A percentile compares a stretch with the other conserved stretches of the same genome.
phyloP scores from a whole-genome alignment of 1,140 invertebrate genomes.

The Drosophila sproati region DNA sequence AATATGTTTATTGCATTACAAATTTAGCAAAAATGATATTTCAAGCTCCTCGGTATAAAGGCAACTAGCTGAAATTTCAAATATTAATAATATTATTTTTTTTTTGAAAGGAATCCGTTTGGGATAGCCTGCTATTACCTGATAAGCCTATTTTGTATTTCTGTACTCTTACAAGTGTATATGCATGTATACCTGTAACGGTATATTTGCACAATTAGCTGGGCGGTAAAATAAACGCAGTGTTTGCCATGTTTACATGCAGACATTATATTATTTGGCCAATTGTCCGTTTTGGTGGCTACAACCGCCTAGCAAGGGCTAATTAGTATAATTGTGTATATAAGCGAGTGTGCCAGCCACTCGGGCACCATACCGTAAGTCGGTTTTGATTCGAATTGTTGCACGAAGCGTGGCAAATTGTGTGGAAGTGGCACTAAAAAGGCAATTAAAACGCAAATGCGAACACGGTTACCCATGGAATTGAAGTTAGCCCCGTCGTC shows the following conservation, averaged over 20 bases:
- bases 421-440: constrained; percentile 82
- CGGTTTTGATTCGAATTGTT: constrained; percentile 74
- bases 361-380: constrained; percentile 24
- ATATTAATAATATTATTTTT: background rate
- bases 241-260: constrained; percentile 46
- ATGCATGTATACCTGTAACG: background rate
- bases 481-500: constrained; percentile 25
- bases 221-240: constrained; percentile 29
- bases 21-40: too few relatives aligned
- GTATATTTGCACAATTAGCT: constrained; percentile 30
- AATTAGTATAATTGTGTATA: constrained; percentile 84
- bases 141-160: constrained; percentile 16
- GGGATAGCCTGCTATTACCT: background rate
- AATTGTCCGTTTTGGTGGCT: constrained; percentile 57
- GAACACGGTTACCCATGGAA: constrained; percentile 32
- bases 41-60: too few relatives aligned
- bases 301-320: constrained; percentile 45
- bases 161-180: background rate
- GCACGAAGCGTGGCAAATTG: constrained; percentile 80
- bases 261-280: constrained; percentile 66
- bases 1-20: too few relatives aligned
- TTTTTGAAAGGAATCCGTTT: background rate
- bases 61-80: too few relatives aligned
- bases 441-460: constrained; percentile 78
- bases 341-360: constrained; percentile 53